phyloP scores from a whole-genome alignment of 2,113 vertebrate genomes.

The Oreochromis niloticus region DNA sequence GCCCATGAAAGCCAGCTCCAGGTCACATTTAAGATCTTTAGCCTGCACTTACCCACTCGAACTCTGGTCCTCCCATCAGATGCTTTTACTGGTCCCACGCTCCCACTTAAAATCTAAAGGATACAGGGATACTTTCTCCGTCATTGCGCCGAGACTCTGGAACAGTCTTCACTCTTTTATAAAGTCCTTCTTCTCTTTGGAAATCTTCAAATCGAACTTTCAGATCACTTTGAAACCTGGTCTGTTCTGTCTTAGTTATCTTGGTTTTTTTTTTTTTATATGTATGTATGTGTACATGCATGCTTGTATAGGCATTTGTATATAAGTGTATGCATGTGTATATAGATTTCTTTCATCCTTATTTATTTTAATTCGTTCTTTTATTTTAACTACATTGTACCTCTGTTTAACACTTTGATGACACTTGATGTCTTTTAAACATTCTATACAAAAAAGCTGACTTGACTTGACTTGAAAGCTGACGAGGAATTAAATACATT shows the following conservation, averaged over 20 bases:
- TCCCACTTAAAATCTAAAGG: background rate
- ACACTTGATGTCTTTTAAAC: background rate
- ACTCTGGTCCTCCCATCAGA: background rate
- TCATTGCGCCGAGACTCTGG: background rate
- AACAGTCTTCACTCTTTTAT: background rate
- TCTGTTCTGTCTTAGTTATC: background rate
- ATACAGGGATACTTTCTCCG: background rate
- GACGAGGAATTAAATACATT: background rate
- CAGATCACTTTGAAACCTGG: background rate
- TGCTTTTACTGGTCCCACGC: background rate
- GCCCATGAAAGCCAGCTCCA: background rate
- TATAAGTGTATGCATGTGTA: background rate
- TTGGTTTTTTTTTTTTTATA: accelerated
- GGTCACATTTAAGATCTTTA: background rate
- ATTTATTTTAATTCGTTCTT: background rate
- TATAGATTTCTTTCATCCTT: background rate
- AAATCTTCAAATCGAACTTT: background rate
- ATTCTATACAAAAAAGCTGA: background rate
- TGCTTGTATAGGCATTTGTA: background rate
- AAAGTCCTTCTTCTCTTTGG: background rate
- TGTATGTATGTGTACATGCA: background rate
- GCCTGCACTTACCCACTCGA: background rate
- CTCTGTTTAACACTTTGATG: background rate
- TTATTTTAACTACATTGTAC: background rate
- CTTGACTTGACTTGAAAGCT: background rate